Base-by-base conservation (phyloP, 2,797 vertebrate species). In the Helarctos malayanus region DNA sequence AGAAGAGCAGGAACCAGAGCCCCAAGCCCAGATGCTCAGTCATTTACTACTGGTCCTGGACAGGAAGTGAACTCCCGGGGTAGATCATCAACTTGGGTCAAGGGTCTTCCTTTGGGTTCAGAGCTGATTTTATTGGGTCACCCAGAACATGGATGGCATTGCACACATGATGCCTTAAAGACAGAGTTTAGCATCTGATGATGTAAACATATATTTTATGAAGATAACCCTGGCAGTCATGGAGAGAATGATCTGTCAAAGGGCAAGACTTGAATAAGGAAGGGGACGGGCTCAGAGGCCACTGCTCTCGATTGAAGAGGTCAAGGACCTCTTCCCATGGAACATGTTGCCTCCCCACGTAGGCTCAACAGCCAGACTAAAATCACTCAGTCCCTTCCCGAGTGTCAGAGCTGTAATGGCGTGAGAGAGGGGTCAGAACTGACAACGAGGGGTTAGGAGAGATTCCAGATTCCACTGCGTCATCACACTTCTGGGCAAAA, bases 401-500 rank as follows among this genome's bases (percentile, higher is more conserved):
- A 38, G 78, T 16, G 16, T 76, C 47, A 85, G 71, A 92, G 23
- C 25, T 61, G 23, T 23, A 25, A 2, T 10, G 47, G 41, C 57
- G 35, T 0, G 29, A 13, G 27, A 83, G 79, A 29, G 47, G 47
- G n/a, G 19, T 38, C 82, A 29, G 27, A 80, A 56, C 25, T 32
- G 23, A 68, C 87, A 91, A 35, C 9, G 38, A 18, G 69, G 18
- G 52, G 78, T 41, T 45, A 29, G n/a, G 65, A 94, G 16, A 25
- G 41, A 92, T 90, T 88, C 65, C 38, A 78, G 63, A 80, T 68
- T 90, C 71, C 47, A 32, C 41, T 47, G 84, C 83, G 49, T 52
- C 82, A 89, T 88, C 95, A 94, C 6, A 78, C 73, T 89, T 87
- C 86, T 52, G 56, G 49, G 75, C 18, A 8, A 87, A 95, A 91